These are phyloP conservation scores for Karalla daura DNA, from an alignment of 2,797 vertebrate species.

Conservation along the genomic window DNA sequence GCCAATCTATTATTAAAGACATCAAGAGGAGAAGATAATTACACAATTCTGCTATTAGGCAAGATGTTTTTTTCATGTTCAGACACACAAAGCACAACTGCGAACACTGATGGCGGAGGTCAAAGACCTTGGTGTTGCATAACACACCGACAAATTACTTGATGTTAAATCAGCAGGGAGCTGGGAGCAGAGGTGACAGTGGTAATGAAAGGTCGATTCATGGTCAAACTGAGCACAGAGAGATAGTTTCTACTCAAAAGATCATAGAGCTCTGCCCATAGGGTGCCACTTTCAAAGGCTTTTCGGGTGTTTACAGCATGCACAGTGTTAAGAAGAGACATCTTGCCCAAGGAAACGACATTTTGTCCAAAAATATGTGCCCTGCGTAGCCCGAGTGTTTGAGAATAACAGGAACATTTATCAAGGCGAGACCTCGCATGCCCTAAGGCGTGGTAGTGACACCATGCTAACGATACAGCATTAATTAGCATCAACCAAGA, in stretches of 20 bases:
- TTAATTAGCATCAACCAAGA: too few relatives aligned
- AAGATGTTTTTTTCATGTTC: conserved; percentile 17
- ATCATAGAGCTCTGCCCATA: conserved; percentile 4
- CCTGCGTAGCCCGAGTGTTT: not conserved
- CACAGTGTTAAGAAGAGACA: conserved; percentile 18
- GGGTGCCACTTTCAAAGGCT: not conserved
- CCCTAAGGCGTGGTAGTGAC: too few relatives aligned
- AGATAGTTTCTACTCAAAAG: not conserved
- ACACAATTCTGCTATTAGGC: conserved; percentile 18
- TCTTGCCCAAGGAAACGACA: conserved; percentile 7
- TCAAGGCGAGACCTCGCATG: too few relatives aligned
- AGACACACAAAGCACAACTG: conserved; percentile 1
- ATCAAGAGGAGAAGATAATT: not conserved
- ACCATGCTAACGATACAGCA: too few relatives aligned
- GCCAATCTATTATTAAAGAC: conserved; percentile 4
- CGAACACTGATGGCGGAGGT: not conserved
- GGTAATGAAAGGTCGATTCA: not conserved
- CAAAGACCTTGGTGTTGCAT: not conserved
- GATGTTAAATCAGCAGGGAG: not conserved
- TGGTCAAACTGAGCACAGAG: not conserved
- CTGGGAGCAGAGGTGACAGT: not conserved
- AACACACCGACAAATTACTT: not conserved
- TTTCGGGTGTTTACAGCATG: conserved; percentile 4
- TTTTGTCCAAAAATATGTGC: conserved; percentile 7
- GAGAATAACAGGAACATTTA: conserved; percentile 1